phyloP scores from a whole-genome alignment of 2,113 vertebrate genomes.

The Calypte anna region DNA sequence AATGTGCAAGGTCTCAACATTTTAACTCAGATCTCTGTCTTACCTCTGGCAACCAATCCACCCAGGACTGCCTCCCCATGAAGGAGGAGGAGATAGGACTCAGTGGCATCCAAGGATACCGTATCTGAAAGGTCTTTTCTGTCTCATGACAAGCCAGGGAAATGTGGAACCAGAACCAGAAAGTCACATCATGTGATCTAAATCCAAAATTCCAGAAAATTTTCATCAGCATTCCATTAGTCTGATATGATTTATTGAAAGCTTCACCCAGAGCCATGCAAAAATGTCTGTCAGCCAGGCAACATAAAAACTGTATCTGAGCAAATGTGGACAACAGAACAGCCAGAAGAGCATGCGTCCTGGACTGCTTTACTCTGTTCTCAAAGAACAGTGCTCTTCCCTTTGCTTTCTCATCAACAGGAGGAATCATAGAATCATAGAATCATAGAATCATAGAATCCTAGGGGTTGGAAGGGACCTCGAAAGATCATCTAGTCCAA shows the following conservation, averaged over 20 bases:
- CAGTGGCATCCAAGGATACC: not conserved
- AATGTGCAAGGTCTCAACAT: not conserved
- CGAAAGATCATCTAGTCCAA: too few relatives aligned
- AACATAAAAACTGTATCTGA: not conserved
- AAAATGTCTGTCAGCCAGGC: not conserved
- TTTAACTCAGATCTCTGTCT: not conserved
- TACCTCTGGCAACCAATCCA: accelerated
- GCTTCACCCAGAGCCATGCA: not conserved
- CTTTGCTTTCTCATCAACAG: not conserved
- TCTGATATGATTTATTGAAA: not conserved
- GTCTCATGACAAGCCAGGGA: not conserved
- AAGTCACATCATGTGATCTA: not conserved
- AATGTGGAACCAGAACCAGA: not conserved
- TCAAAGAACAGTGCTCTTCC: accelerated
- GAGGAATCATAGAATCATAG: too few relatives aligned
- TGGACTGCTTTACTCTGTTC: not conserved
- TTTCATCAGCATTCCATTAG: not conserved
- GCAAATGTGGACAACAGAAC: not conserved
- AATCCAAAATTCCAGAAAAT: not conserved
- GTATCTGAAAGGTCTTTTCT: not conserved
- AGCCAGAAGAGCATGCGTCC: not conserved
- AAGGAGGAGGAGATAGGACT: not conserved
- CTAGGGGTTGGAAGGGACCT: too few relatives aligned
- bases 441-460: too few relatives aligned
- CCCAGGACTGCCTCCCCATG: accelerated